Conservation (phyloP, 2,888 invertebrate species). For the Parnassius apollo region DNA sequence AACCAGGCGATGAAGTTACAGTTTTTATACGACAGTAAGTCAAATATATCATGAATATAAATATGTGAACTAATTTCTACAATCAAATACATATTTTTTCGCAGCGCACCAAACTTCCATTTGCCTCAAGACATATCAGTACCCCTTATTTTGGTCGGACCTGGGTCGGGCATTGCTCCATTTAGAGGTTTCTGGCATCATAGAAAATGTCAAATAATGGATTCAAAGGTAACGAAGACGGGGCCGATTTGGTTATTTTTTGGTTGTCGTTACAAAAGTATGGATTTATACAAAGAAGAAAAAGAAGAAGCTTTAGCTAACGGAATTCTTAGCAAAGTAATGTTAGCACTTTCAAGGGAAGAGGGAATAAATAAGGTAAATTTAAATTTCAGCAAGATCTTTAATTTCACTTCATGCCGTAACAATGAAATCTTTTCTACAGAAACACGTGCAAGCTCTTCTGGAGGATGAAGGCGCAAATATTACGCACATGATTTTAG, state of each 20-base stretch:
- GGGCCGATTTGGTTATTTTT: conserved; percentile 90
- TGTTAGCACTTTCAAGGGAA: conserved; percentile 91
- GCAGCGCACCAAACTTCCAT: conserved; percentile 91
- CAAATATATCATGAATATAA: neutral
- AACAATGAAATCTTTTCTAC: conserved; percentile 26
- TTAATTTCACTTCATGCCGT: neutral
- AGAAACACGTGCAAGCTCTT: conserved; percentile 96
- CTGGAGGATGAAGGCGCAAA: conserved; percentile 88
- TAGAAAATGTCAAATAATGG: conserved; percentile 61
- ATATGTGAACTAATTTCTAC: neutral
- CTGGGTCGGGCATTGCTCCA: conserved; percentile 96
- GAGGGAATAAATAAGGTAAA: conserved; percentile 86
- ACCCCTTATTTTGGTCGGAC: conserved; percentile 93
- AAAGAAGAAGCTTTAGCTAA: conserved; percentile 85
- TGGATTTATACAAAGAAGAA: conserved; percentile 92
- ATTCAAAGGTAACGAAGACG: conserved; percentile 40
- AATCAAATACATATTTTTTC: conserved; percentile 8
- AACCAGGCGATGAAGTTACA: conserved; percentile 84
- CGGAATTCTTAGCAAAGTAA: conserved; percentile 86
- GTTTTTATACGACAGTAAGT: conserved; percentile 89
- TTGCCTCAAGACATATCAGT: conserved; percentile 87
- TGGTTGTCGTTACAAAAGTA: conserved; percentile 89
- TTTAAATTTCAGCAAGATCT: conserved; percentile 21
- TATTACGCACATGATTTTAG: conserved; percentile 87
- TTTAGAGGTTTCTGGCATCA: conserved; percentile 97